A percentile compares a stretch with the other conserved stretches of the same genome.
Conservation (phyloP, 1,140 invertebrate genomes). For the Rhizoglyphus robini region DNA sequence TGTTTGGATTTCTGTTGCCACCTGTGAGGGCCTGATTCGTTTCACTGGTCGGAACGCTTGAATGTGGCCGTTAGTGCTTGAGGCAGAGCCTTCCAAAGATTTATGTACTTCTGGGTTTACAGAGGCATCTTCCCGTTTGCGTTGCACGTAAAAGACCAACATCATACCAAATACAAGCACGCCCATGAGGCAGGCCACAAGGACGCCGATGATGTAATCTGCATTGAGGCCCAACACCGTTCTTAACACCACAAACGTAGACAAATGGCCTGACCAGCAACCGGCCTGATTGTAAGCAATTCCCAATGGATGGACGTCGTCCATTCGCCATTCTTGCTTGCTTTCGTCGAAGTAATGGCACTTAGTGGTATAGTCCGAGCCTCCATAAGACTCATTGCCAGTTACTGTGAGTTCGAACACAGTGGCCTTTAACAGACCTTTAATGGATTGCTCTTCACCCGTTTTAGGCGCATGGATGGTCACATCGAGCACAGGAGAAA, state of each 20-base stretch:
- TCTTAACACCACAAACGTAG: slow-evolving; percentile 23
- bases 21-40: neutral
- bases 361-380: slow-evolving; percentile 13
- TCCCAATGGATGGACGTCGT: slow-evolving; percentile 22
- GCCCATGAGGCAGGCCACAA: slow-evolving; percentile 24
- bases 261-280: slow-evolving; percentile 26
- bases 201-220: slow-evolving; percentile 23
- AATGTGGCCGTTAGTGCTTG: neutral
- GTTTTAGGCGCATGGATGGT: slow-evolving; percentile 22
- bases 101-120: neutral
- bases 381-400: slow-evolving; percentile 19
- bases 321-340: slow-evolving; percentile 18
- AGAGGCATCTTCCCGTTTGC: slow-evolving; percentile 3
- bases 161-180: slow-evolving; percentile 24
- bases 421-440: slow-evolving; percentile 21
- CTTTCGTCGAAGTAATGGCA: slow-evolving; percentile 24
- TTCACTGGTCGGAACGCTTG: neutral
- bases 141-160: slow-evolving; percentile 24
- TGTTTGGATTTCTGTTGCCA: neutral
- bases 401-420: slow-evolving; percentile 19
- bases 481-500: slow-evolving; percentile 24
- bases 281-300: slow-evolving; percentile 16
- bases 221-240: slow-evolving; percentile 16
- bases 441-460: slow-evolving; percentile 19
- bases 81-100: neutral